A percentile compares a stretch with the other conserved stretches of the same genome.
phyloP scores from a whole-genome alignment of 2,113 vertebrate genomes.

The Dicentrarchus labrax region DNA sequence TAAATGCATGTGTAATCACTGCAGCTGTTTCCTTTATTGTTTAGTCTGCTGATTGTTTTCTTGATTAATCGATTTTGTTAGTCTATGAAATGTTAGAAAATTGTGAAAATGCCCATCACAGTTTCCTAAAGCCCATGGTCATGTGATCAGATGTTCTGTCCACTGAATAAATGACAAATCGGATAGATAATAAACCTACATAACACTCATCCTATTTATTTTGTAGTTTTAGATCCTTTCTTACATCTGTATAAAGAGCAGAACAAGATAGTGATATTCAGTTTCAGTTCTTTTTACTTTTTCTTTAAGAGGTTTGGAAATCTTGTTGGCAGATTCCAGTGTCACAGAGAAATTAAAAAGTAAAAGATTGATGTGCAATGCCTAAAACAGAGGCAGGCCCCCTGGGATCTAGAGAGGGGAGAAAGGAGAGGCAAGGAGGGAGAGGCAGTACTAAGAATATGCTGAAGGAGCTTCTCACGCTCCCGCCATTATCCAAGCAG shows the following conservation, averaged over 20 bases:
- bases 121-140: no score
- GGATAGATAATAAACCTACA: no score
- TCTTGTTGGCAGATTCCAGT: slow-evolving; percentile 10
- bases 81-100: background rate
- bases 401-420: slow-evolving; percentile 17
- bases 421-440: slow-evolving; percentile 15
- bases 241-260: background rate
- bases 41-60: background rate
- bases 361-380: slow-evolving; percentile 33
- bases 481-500: slow-evolving; percentile 34
- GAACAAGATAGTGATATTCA: background rate
- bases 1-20: background rate
- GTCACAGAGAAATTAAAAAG: slow-evolving; percentile 18
- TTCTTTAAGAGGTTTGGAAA: slow-evolving; percentile 5
- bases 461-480: slow-evolving; percentile 51
- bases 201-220: background rate
- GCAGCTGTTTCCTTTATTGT: background rate
- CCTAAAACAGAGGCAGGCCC: background rate
- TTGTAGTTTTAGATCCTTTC: background rate
- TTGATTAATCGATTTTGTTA: background rate
- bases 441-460: slow-evolving; percentile 62
- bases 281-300: background rate
- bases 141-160: background rate
- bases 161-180: no score
- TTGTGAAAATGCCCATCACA: background rate